Percentiles rank a stretch among this genome's conserved stretches.
Evolutionary conservation across 2,888 invertebrate species (phyloP).

Genomic region (Linnaemya tessellans): DNA sequence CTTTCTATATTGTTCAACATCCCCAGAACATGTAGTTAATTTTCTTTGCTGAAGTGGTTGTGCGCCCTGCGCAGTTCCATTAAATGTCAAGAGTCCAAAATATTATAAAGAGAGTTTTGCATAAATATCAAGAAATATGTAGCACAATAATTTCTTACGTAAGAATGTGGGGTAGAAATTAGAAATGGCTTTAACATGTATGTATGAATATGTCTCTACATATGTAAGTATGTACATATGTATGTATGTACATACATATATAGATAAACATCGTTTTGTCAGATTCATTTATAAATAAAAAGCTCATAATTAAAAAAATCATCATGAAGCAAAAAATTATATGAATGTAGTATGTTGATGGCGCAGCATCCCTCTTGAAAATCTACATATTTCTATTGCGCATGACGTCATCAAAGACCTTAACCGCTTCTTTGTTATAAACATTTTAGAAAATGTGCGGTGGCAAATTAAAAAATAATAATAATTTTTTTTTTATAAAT

Average conservation of each 20-base stretch:
- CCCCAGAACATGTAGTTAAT: neutral
- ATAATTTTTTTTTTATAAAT: too few relatives aligned
- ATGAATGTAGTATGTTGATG: neutral
- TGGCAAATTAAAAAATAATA: too few relatives aligned
- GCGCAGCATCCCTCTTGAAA: too few relatives aligned
- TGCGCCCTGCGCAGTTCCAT: neutral
- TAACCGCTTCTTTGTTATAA: too few relatives aligned
- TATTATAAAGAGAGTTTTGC: neutral
- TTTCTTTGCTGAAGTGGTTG: neutral
- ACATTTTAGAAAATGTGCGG: too few relatives aligned
- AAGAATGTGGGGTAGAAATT: constrained; percentile 2
- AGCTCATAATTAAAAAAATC: neutral
- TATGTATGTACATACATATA: neutral
- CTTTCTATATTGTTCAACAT: neutral
- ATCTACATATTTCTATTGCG: too few relatives aligned
- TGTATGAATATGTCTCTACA: neutral
- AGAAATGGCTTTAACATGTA: neutral
- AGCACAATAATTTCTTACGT: constrained; percentile 1
- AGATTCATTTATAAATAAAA: constrained; percentile 3
- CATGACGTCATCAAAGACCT: too few relatives aligned
- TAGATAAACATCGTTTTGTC: neutral
- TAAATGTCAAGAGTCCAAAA: neutral
- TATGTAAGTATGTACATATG: neutral
- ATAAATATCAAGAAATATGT: neutral
- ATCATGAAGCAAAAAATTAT: neutral